Conservation (phyloP, 2,888 invertebrate genomes). For the Buathra laborator region DNA sequence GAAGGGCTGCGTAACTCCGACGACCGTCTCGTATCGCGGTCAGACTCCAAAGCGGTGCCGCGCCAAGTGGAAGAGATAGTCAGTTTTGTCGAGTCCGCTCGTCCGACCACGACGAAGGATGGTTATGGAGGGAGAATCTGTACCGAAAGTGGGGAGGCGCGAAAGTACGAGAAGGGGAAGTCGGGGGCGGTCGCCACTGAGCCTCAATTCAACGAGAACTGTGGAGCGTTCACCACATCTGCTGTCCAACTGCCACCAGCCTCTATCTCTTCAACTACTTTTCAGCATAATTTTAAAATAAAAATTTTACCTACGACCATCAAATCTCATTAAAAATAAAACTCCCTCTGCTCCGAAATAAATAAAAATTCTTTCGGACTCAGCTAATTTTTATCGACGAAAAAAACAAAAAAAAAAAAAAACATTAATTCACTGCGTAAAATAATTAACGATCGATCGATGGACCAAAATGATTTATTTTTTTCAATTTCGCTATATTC, state of each 20-base stretch:
- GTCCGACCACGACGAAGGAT: conserved; percentile 51
- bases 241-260: conserved; percentile 78
- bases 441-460: conserved; percentile 8
- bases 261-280: conserved; percentile 71
- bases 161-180: conserved; percentile 77
- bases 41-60: conserved; percentile 73
- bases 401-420: conserved; percentile 1
- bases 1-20: conserved; percentile 22
- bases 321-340: neutral
- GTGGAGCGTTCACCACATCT: conserved; percentile 82
- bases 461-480: neutral
- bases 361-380: neutral
- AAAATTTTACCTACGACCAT: conserved; percentile 30
- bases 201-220: conserved; percentile 83
- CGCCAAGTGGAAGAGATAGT: conserved; percentile 81
- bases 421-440: neutral
- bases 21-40: conserved; percentile 67
- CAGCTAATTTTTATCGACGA: neutral
- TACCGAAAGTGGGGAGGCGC: conserved; percentile 74
- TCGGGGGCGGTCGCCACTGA: conserved; percentile 84
- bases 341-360: neutral
- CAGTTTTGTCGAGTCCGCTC: conserved; percentile 73
- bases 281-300: conserved; percentile 38
- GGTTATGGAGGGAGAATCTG: conserved; percentile 68
- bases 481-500: conserved; percentile 29